Evolutionary conservation across 2,113 vertebrate species (phyloP).

Genomic region (Macaca nemestrina): DNA sequence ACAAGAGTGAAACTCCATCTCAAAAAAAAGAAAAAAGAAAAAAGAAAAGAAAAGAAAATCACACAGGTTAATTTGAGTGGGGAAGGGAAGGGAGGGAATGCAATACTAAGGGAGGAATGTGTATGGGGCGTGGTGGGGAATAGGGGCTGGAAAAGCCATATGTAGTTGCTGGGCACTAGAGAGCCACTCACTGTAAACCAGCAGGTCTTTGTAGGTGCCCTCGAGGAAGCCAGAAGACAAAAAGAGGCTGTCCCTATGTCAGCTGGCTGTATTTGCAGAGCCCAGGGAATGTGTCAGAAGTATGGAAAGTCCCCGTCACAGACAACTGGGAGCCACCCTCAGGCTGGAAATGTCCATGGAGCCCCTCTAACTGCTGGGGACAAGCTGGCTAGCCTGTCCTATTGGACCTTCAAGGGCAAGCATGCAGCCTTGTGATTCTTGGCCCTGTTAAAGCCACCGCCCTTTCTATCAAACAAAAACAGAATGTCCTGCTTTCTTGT

Average conservation of each 20-base stretch:
- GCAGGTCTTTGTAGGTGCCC: background rate
- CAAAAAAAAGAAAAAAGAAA: too few relatives aligned
- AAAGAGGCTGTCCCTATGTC: background rate
- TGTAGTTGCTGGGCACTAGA: background rate
- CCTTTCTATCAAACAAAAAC: background rate
- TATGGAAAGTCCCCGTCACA: background rate
- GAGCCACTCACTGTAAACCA: background rate
- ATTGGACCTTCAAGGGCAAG: too few relatives aligned
- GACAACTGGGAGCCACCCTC: background rate
- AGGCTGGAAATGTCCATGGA: background rate
- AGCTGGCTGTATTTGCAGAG: background rate
- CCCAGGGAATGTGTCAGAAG: background rate
- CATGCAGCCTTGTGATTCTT: background rate
- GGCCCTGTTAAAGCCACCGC: background rate
- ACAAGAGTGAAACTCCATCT: too few relatives aligned
- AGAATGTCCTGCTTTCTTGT: background rate
- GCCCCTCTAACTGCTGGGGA: background rate
- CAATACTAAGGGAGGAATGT: background rate
- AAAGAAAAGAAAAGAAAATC: background rate
- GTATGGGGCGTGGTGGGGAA: background rate
- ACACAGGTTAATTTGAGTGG: background rate
- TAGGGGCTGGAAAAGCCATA: too few relatives aligned
- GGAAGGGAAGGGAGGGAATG: accelerated
- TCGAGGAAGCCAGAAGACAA: background rate
- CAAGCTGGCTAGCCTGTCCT: background rate